These are phyloP conservation scores for Drosophila leontia DNA, from an alignment of 1,140 invertebrate species.

Conservation along the genomic window DNA sequence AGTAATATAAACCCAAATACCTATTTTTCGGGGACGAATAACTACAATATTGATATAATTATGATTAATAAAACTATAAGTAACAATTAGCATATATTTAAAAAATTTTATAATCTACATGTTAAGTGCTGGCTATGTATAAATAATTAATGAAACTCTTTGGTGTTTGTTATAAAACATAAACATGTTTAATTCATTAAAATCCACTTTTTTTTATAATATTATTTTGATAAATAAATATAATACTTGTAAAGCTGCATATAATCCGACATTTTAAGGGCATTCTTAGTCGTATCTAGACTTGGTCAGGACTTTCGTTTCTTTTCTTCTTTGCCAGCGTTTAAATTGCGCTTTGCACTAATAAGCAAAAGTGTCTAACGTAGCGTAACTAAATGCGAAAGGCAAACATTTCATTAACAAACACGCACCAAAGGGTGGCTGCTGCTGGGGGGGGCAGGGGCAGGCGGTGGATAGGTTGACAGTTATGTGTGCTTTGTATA, in stretches of 20 bases:
- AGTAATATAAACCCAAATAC: not conserved
- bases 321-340: constrained; percentile 41
- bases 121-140: no score
- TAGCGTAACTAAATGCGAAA: constrained; percentile 82
- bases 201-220: not conserved
- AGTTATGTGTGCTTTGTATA: constrained; percentile 78
- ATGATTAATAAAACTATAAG: not conserved
- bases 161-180: no score
- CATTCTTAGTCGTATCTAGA: not conserved
- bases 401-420: constrained; percentile 82
- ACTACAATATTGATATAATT: not conserved
- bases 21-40: no score
- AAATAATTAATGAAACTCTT: not conserved
- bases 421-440: constrained; percentile 59
- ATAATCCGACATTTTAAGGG: not conserved
- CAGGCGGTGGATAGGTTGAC: constrained; percentile 45
- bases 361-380: constrained; percentile 83
- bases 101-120: not conserved
- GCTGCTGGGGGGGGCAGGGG: not conserved
- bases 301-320: not conserved
- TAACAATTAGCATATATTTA: not conserved
- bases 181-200: not conserved
- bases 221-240: not conserved
- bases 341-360: constrained; percentile 81
- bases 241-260: not conserved